Percentiles rank a stretch among this genome's conserved stretches.
phyloP scores from a whole-genome alignment of 2,888 invertebrate genomes.

The Lasiommata megera region DNA sequence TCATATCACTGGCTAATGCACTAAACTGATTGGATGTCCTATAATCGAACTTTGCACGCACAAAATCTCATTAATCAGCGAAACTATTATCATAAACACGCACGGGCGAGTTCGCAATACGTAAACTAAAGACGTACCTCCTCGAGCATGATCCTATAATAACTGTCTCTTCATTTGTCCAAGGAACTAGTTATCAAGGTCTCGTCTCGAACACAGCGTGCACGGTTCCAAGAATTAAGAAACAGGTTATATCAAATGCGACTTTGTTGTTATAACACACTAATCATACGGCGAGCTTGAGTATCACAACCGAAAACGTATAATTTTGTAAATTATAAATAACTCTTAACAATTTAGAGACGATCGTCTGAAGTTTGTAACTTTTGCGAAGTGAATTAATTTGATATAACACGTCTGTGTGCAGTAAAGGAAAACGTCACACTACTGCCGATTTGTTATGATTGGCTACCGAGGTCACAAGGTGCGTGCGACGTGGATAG shows the following conservation, averaged over 20 bases:
- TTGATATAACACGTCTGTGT: constrained; percentile 47
- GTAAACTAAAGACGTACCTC: constrained; percentile 79
- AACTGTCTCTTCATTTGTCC: constrained; percentile 75
- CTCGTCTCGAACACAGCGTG: constrained; percentile 71
- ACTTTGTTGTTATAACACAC: constrained; percentile 42
- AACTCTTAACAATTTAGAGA: constrained; percentile 22
- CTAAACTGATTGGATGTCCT: constrained; percentile 52
- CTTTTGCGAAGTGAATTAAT: constrained; percentile 51
- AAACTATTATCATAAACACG: constrained; percentile 51
- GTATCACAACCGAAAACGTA: constrained; percentile 31
- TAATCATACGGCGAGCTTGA: constrained; percentile 25
- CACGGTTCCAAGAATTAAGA: constrained; percentile 70
- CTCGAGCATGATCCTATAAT: constrained; percentile 76
- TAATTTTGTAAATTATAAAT: constrained; percentile 14
- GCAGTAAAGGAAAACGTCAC: constrained; percentile 51
- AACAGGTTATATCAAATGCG: constrained; percentile 61
- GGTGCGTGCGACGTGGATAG: constrained; percentile 60
- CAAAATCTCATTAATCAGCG: constrained; percentile 60
- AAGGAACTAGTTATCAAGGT: constrained; percentile 82
- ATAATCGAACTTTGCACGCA: constrained; percentile 55
- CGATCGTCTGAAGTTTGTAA: constrained; percentile 41
- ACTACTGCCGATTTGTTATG: constrained; percentile 49
- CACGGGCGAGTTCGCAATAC: constrained; percentile 61
- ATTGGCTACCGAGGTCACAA: constrained; percentile 65
- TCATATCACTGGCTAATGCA: constrained; percentile 61